Percentiles rank a stretch among this genome's conserved stretches.
Conservation (phyloP, 2,797 vertebrate species). For the Mallotus villosus region DNA sequence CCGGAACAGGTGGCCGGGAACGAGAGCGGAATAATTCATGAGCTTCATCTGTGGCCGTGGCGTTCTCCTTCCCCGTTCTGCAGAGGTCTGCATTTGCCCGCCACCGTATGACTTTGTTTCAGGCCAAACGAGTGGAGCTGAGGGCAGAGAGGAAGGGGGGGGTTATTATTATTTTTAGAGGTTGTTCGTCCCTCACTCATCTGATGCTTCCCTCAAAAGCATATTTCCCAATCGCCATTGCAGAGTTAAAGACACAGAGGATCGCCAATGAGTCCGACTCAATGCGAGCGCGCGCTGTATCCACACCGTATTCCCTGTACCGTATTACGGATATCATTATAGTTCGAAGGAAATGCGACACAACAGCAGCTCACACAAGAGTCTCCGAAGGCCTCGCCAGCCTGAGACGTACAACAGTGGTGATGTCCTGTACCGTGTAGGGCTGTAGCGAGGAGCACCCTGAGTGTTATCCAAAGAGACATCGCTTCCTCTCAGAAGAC, state of each 20-base stretch:
- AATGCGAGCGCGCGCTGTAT: too few species aligned
- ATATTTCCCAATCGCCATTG: too few species aligned
- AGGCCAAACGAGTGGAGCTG: constrained; percentile 5
- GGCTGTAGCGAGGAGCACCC: not conserved
- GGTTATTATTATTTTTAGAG: not conserved
- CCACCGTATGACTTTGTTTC: constrained; percentile 42
- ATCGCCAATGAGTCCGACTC: too few species aligned
- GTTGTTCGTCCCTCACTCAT: not conserved
- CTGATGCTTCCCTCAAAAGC: not conserved
- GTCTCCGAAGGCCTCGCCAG: too few species aligned
- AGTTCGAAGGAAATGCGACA: not conserved
- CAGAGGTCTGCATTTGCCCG: constrained; percentile 39
- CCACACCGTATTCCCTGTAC: not conserved
- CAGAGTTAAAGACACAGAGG: too few species aligned
- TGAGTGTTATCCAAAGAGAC: constrained; percentile 36
- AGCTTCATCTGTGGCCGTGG: constrained; percentile 38
- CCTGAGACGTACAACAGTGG: not conserved
- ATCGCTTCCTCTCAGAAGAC: constrained; percentile 30
- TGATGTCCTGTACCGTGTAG: not conserved
- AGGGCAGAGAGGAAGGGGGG: constrained; percentile 13
- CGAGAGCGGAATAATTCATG: constrained; percentile 54
- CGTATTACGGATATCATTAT: not conserved
- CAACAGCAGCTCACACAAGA: not conserved
- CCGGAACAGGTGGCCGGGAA: constrained; percentile 53
- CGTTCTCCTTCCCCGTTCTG: constrained; percentile 33